Base-by-base conservation (phyloP, 30 jellyfish, hydroid and myxozoan species). In the Cassiopea xamachana region DNA sequence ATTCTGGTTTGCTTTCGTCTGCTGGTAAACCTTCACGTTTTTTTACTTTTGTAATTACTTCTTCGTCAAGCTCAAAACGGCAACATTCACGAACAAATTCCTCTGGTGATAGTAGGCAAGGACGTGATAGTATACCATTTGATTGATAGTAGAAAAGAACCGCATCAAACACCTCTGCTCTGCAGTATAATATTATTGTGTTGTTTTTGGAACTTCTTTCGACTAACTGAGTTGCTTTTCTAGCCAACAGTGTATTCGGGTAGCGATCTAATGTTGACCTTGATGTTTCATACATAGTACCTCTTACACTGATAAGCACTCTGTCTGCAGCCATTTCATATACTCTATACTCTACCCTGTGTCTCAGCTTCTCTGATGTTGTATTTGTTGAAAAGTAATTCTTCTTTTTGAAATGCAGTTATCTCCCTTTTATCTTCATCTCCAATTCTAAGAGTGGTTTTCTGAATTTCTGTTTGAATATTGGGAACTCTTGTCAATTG, bases 131-230 rank as follows among this genome's bases (percentile, higher is more conserved):
- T 48, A 68, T 90, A 27, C 98, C 98, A 1, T 75, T 48, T 68
- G 98, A 94, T 51, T 94, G 98, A 74, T 94, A 94, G 68, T 88
- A 94, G 59, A 82, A 94, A 69, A 94, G 69, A 18, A 94, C 90
- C 13, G 98, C 98, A 43, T 89, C 98, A 87, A 94, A 94, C 3
- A 89, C 60, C 14, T 83, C 85, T 59, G 94, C 94, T 59, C 93
- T 90, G 88, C 98, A 72, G 70, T 90, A 62, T 47, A 94, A 86
- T 59, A 77, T 85, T 44, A 78, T 81, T 71, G 51, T 77, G 0
- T 82, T 60, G 1, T 76, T 12, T 81, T 80, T 50, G 69, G 7
- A 64, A n/a, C 0, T 87, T 55, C 2, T 92, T 59, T 60, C 51
- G 51, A 8, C 13, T 61, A 55, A 43, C 45, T 97, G 83, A 64